These are phyloP conservation scores for Hyposoter dolosus DNA, from an alignment of 2,888 invertebrate species.

Conservation along the genomic window DNA sequence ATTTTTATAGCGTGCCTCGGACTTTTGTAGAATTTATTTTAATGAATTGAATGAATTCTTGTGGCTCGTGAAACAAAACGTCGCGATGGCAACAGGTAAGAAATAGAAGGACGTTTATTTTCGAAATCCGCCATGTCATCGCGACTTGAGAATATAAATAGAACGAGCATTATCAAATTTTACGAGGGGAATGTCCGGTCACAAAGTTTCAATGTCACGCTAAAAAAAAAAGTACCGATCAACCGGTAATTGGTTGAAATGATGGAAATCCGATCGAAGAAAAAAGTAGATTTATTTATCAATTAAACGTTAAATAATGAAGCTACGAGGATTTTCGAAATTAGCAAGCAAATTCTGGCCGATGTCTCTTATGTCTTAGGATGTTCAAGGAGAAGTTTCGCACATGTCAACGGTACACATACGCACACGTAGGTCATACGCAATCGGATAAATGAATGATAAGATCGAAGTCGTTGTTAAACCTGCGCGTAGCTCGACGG, in stretches of 20 bases:
- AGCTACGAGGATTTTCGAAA: neutral
- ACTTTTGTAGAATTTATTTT: neutral
- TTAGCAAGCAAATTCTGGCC: neutral
- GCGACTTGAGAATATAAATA: too few relatives aligned
- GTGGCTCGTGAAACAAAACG: neutral
- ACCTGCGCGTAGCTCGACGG: neutral
- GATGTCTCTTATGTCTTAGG: neutral
- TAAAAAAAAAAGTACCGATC: too few relatives aligned
- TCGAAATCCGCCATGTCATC: too few relatives aligned
- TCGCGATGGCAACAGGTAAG: neutral
- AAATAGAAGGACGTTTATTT: too few relatives aligned
- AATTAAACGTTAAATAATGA: neutral
- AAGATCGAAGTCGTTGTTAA: slow-evolving; percentile 9
- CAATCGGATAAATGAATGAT: neutral
- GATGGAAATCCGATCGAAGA: neutral
- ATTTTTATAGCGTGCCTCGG: neutral
- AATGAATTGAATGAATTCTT: neutral
- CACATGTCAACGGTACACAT: neutral
- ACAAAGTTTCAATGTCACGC: too few relatives aligned
- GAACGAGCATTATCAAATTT: too few relatives aligned
- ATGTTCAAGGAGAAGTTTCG: neutral
- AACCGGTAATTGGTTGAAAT: neutral
- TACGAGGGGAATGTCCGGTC: too few relatives aligned
- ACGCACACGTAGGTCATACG: neutral
- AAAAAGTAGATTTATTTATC: neutral